These are phyloP conservation scores for Athalia circularis DNA, from an alignment of 2,888 invertebrate species.

Conservation along the genomic window DNA sequence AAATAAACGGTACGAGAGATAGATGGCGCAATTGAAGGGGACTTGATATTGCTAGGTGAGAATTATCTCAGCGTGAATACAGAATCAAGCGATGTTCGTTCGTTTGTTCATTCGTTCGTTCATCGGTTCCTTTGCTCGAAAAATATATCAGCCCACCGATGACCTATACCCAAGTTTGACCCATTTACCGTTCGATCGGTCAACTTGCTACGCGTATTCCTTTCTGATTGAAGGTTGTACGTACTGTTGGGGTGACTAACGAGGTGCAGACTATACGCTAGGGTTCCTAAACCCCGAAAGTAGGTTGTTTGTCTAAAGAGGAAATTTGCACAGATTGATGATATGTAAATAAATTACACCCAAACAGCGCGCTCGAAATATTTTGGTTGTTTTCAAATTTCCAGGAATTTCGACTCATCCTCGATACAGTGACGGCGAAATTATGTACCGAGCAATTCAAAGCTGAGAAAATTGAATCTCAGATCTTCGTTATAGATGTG, in stretches of 20 bases:
- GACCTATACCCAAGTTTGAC: not conserved
- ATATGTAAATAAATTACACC: too few species aligned
- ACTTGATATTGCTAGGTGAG: slow-evolving; percentile 64
- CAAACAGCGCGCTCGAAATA: too few species aligned
- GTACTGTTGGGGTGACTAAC: slow-evolving; percentile 24
- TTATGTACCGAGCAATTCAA: too few species aligned
- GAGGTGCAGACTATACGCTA: not conserved
- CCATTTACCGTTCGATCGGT: slow-evolving; percentile 21
- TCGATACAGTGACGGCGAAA: too few species aligned
- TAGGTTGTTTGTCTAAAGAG: not conserved
- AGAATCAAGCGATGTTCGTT: slow-evolving; percentile 34
- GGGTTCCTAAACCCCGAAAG: slow-evolving; percentile 1
- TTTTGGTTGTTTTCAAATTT: too few species aligned
- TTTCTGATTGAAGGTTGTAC: slow-evolving; percentile 27
- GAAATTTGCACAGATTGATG: not conserved
- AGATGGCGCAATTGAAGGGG: slow-evolving; percentile 65
- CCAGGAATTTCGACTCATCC: too few species aligned
- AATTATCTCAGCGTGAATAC: slow-evolving; percentile 59
- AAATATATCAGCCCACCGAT: not conserved
- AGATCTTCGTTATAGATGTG: too few species aligned
- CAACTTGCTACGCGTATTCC: slow-evolving; percentile 27
- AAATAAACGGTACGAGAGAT: slow-evolving; percentile 64
- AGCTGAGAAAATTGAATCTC: too few species aligned
- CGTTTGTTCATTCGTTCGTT: not conserved
- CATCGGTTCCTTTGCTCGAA: not conserved